Conservation (phyloP, 2,113 vertebrate species). For the Rhea americana region DNA sequence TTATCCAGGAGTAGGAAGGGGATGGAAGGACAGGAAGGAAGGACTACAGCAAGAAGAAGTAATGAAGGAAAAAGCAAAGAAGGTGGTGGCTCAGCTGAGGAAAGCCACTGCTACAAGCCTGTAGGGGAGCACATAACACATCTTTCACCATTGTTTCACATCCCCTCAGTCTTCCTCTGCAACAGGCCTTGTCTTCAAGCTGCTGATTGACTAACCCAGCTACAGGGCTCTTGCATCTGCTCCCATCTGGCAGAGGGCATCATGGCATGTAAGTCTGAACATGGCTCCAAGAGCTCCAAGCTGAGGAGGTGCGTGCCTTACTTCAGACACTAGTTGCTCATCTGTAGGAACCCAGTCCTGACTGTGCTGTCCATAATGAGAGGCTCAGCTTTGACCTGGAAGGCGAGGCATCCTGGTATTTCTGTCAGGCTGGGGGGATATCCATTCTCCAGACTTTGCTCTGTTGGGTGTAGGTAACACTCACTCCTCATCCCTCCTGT, state of each 20-base stretch:
- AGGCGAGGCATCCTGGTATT: too few relatives aligned
- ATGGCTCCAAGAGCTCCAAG: neutral
- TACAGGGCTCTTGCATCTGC: neutral
- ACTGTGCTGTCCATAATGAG: too few relatives aligned
- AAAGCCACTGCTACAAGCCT: neutral
- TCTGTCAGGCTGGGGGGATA: neutral
- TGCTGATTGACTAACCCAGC: neutral
- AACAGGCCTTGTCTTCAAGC: neutral
- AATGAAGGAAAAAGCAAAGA: neutral
- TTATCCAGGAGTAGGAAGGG: neutral
- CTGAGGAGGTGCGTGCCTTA: neutral
- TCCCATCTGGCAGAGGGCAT: neutral
- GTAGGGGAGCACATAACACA: neutral
- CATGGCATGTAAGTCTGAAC: accelerated
- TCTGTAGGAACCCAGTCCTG: too few relatives aligned
- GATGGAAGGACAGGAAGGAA: neutral
- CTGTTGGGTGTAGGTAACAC: neutral
- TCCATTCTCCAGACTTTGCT: neutral
- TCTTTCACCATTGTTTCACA: neutral
- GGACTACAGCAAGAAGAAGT: neutral
- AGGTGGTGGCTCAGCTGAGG: neutral
- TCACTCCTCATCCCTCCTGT: neutral
- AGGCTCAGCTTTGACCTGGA: too few relatives aligned
- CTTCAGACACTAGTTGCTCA: too few relatives aligned
- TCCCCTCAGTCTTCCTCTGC: neutral